Evolutionary conservation across 2,797 vertebrate genomes (phyloP).

Genomic region (Spheniscus humboldti): DNA sequence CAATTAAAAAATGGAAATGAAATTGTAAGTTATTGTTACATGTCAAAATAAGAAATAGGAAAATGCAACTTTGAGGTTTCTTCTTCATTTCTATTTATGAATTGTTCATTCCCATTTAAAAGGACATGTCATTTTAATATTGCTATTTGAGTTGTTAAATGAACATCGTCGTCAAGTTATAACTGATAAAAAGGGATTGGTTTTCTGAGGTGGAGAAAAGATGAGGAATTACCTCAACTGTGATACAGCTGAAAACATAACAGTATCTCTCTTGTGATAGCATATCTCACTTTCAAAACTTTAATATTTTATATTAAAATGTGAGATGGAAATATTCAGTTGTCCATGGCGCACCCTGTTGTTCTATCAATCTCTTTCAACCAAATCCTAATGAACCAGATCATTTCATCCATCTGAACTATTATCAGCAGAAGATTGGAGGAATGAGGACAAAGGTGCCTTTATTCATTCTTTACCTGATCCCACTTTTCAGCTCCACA

Average conservation of each 20-base stretch:
- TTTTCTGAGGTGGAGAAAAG: background rate
- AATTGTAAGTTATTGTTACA: background rate
- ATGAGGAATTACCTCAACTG: background rate
- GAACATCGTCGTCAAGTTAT: background rate
- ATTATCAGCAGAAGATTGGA: background rate
- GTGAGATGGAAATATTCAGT: background rate
- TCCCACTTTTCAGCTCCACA: background rate
- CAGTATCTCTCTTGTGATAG: background rate
- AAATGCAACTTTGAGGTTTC: background rate
- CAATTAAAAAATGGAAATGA: background rate
- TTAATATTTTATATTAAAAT: background rate
- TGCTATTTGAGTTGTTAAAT: background rate
- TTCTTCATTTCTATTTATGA: background rate
- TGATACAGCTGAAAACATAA: background rate
- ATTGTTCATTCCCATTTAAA: background rate
- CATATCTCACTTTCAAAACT: background rate
- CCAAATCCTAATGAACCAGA: background rate
- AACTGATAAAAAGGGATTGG: background rate
- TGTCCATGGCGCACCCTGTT: background rate
- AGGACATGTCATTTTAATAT: background rate
- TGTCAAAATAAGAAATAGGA: background rate
- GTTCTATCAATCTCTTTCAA: background rate
- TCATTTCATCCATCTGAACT: background rate
- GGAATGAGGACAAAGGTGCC: background rate
- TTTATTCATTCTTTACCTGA: constrained; percentile 17